Evolutionary conservation across 2,797 vertebrate genomes (phyloP).

Genomic region (Chelonia mydas): DNA sequence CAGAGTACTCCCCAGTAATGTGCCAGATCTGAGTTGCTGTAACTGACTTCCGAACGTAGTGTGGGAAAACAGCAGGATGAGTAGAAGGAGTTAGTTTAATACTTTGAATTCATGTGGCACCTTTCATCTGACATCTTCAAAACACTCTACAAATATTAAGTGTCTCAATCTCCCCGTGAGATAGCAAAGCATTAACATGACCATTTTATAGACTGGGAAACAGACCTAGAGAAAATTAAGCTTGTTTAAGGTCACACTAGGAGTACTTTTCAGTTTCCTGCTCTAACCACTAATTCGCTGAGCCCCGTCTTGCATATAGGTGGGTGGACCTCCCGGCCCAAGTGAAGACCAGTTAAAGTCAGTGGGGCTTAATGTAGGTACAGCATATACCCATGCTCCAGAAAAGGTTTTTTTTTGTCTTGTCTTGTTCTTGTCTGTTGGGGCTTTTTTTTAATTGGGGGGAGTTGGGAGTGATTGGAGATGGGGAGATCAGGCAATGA

Average conservation of each 20-base stretch:
- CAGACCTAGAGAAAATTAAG: background rate
- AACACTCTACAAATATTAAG: fast-evolving
- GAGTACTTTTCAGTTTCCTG: background rate
- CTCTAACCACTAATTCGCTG: fast-evolving
- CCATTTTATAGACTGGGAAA: fast-evolving
- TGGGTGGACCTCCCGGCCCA: background rate
- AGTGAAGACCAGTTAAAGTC: background rate
- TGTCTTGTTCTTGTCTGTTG: background rate
- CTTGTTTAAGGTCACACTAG: background rate
- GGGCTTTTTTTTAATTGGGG: background rate
- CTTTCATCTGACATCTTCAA: background rate
- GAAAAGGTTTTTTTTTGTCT: background rate
- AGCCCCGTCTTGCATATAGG: fast-evolving
- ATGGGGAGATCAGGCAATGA: background rate
- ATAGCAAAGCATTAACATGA: fast-evolving
- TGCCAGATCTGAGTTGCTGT: background rate
- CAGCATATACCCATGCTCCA: background rate
- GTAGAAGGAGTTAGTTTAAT: fast-evolving
- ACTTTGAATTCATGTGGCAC: fast-evolving
- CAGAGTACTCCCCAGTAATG: background rate
- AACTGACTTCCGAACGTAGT: background rate
- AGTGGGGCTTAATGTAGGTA: background rate
- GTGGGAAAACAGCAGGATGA: background rate
- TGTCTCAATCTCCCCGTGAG: fast-evolving
- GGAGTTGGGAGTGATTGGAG: background rate